Evolutionary conservation across 2,888 invertebrate species (phyloP).

Genomic region (Megalurothrips usitatus): DNA sequence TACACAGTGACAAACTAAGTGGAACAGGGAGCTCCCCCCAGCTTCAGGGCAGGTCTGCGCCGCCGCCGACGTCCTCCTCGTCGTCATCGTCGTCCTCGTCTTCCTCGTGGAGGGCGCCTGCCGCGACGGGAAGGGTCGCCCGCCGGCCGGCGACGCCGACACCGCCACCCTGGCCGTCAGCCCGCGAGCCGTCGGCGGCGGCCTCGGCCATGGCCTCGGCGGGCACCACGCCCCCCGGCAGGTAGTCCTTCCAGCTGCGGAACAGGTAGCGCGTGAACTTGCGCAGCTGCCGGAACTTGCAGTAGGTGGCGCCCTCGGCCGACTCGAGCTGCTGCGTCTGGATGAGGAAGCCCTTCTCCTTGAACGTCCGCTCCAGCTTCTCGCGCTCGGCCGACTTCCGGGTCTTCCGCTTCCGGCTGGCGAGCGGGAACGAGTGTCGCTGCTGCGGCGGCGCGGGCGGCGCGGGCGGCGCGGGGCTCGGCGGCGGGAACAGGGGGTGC

Average conservation of each 20-base stretch:
- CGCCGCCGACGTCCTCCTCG: background rate
- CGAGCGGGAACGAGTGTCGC: slow-evolving; percentile 32
- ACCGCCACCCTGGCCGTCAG: background rate
- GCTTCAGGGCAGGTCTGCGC: background rate
- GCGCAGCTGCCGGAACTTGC: slow-evolving; percentile 83
- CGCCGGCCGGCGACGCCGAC: background rate
- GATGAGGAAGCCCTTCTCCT: slow-evolving; percentile 87
- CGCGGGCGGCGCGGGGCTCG: slow-evolving; percentile 37
- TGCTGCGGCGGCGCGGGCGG: slow-evolving; percentile 47
- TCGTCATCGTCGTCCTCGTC: background rate
- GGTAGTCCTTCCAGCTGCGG: slow-evolving; percentile 88
- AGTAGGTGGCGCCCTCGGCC: slow-evolving; percentile 89
- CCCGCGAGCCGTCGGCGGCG: background rate
- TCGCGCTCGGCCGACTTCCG: slow-evolving; percentile 79
- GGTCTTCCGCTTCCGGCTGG: slow-evolving; percentile 55
- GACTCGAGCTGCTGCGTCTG: slow-evolving; percentile 90
- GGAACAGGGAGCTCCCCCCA: no score
- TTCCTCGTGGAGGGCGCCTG: background rate
- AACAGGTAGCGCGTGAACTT: slow-evolving; percentile 89
- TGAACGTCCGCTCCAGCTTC: slow-evolving; percentile 85
- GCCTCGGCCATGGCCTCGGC: background rate
- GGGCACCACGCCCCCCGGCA: slow-evolving; percentile 64
- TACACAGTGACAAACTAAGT: background rate
- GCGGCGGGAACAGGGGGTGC: no score
- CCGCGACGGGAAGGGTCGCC: background rate